These are phyloP conservation scores for Umimayanthus chanpuru DNA, from an alignment of 92 coral and sea anemone genomes.

Conservation along the genomic window DNA sequence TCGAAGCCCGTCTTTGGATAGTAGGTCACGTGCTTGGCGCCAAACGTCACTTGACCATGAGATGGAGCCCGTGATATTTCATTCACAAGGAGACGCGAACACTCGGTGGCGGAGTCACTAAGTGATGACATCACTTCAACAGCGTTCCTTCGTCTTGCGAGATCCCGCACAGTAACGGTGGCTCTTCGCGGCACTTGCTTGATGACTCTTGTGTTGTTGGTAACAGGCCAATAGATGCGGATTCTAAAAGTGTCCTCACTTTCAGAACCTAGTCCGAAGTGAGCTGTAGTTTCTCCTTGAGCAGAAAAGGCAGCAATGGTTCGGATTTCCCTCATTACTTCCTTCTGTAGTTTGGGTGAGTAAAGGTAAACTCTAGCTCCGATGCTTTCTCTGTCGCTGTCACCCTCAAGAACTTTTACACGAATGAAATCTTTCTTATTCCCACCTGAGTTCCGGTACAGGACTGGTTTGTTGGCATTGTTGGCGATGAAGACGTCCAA, in stretches of 20 bases:
- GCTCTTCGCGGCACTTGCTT: constrained; percentile 86
- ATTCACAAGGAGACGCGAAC: constrained; percentile 80
- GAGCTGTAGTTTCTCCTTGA: constrained; percentile 87
- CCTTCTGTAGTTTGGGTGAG: constrained; percentile 77
- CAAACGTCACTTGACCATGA: constrained; percentile 83
- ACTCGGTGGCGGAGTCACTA: constrained; percentile 75
- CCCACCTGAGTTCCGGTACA: constrained; percentile 91
- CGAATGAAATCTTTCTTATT: constrained; percentile 88
- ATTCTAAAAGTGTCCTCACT: constrained; percentile 76
- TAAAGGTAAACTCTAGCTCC: constrained; percentile 90
- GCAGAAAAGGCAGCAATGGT: constrained; percentile 81
- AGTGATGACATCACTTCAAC: constrained; percentile 87
- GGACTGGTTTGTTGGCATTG: constrained; percentile 82
- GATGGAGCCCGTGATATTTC: constrained; percentile 76
- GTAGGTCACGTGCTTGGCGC: constrained; percentile 93
- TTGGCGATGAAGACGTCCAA: constrained; percentile 85
- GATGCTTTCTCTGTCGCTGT: constrained; percentile 78
- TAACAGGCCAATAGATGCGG: constrained; percentile 93
- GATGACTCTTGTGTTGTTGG: constrained; percentile 94
- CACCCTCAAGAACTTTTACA: constrained; percentile 86
- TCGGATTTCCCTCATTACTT: constrained; percentile 80
- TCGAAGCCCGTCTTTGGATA: constrained; percentile 84
- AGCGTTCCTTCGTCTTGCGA: constrained; percentile 78
- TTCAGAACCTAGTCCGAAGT: constrained; percentile 89
- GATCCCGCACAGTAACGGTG: constrained; percentile 78